A percentile compares a stretch with the other conserved stretches of the same genome.
These are phyloP conservation scores for Sesia bembeciformis DNA, from an alignment of 2,888 invertebrate genomes.

Conservation along the genomic window DNA sequence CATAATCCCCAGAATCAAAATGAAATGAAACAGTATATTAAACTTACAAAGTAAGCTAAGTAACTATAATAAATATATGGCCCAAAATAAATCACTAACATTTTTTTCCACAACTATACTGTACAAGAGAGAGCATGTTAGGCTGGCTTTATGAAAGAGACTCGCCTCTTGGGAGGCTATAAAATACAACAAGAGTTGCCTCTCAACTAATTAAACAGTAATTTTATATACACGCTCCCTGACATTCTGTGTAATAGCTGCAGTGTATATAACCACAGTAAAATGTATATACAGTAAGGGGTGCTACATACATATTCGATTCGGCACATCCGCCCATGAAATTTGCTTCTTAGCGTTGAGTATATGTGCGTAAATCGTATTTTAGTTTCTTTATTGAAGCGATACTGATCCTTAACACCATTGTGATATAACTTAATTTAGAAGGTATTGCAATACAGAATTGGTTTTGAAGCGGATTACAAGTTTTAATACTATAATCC, in stretches of 20 bases:
- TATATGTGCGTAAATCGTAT: too few species aligned
- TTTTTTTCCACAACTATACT: neutral
- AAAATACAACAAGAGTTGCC: constrained; percentile 17
- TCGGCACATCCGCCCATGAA: too few species aligned
- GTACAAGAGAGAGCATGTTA: neutral
- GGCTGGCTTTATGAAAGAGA: constrained; percentile 6
- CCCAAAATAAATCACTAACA: neutral
- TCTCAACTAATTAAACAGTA: constrained; percentile 26
- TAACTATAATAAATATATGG: neutral
- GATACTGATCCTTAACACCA: too few species aligned
- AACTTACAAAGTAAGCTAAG: too few species aligned
- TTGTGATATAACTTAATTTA: neutral
- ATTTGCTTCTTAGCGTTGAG: too few species aligned
- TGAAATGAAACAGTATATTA: too few species aligned
- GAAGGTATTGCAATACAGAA: neutral
- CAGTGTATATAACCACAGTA: neutral
- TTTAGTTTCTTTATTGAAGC: too few species aligned
- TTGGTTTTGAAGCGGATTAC: neutral
- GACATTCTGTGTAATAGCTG: neutral
- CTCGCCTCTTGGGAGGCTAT: constrained; percentile 12
- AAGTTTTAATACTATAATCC: neutral
- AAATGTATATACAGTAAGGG: neutral
- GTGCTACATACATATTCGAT: too few species aligned
- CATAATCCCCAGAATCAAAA: too few species aligned
- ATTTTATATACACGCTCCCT: constrained; percentile 21